Evolutionary conservation across 2,888 invertebrate genomes (phyloP).

Genomic region (Teleiodes luculella): DNA sequence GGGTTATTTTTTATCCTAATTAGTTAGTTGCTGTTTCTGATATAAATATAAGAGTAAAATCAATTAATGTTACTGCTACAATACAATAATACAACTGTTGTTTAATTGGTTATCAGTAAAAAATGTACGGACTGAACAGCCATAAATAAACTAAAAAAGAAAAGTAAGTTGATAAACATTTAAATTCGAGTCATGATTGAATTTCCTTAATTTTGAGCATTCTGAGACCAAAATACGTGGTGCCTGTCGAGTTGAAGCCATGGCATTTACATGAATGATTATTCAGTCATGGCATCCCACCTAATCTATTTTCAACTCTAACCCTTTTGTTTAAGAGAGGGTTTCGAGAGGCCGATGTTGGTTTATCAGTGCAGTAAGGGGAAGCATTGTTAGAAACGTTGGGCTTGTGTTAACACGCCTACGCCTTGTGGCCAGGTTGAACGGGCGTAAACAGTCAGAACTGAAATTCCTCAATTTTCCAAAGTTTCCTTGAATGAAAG

Average conservation of each 20-base stretch:
- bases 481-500: background rate
- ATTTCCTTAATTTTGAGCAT: background rate
- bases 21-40: no score
- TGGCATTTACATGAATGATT: slow-evolving; percentile 71
- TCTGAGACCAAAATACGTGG: slow-evolving; percentile 46
- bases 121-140: no score
- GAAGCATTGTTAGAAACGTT: slow-evolving; percentile 54
- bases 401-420: slow-evolving; percentile 51
- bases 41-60: no score
- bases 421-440: slow-evolving; percentile 7
- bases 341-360: slow-evolving; percentile 33
- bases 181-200: background rate
- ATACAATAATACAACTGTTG: no score
- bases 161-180: no score
- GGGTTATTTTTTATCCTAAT: background rate
- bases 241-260: slow-evolving; percentile 51
- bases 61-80: no score
- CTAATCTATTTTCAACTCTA: slow-evolving; percentile 36
- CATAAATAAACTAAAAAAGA: no score
- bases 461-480: background rate
- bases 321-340: slow-evolving; percentile 28
- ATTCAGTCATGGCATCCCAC: slow-evolving; percentile 42
- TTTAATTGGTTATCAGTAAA: no score
- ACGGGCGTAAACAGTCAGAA: slow-evolving; percentile 12
- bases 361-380: slow-evolving; percentile 57